Base-by-base conservation (phyloP, 53 echinoderm and acorn worm species). In the Astropecten irregularis region DNA sequence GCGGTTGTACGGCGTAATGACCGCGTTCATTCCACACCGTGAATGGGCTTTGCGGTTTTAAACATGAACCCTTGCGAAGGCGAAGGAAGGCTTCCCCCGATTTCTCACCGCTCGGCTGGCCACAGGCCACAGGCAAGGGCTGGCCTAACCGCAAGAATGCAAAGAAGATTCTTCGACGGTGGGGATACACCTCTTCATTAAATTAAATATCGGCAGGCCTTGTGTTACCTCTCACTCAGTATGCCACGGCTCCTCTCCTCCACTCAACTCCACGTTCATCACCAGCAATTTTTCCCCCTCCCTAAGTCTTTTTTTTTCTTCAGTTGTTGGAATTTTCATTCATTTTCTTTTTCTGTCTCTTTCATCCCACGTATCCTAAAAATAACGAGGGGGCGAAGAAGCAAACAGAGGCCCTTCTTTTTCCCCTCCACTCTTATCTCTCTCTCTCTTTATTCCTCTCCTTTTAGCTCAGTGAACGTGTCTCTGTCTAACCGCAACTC, bases 141-240 rank as follows among this genome's bases (percentile, higher is more conserved):
- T 38, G 11, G 47, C 62, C 79, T 30, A 61, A 79, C 79, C 79
- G 62, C 79, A 79, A 79, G 79, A 79, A 79, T 79, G 60, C 79
- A 25, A 46, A 21, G 28, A 2, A 34, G n/a, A n/a, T n/a, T n/a
- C n/a, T n/a, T n/a, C 18, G 42, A 18, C 2, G 28, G 42, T 36
- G 9, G 68, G 68, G 68, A 49, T 71, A 60, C 44, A 61, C 79
- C 47, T 79, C 62, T 52, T 62, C 79, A 62, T 62, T 62, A 47
- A 79, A 79, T 79, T 61, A 61, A n/a, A n/a, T 47, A 39, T 79
- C 79, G 46, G 62, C 46, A 56, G 79, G 60, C 31, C 14, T 22
- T 55, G 0, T 20, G 28, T 29, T 36, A 39, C 33, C 74, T 57
- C 30, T 14, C 59, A 7, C 3, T 28, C 34, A 14, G 15, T 15